Base-by-base conservation (phyloP, 35 echinoderm and acorn worm species). In the Ophioderma brevispina region DNA sequence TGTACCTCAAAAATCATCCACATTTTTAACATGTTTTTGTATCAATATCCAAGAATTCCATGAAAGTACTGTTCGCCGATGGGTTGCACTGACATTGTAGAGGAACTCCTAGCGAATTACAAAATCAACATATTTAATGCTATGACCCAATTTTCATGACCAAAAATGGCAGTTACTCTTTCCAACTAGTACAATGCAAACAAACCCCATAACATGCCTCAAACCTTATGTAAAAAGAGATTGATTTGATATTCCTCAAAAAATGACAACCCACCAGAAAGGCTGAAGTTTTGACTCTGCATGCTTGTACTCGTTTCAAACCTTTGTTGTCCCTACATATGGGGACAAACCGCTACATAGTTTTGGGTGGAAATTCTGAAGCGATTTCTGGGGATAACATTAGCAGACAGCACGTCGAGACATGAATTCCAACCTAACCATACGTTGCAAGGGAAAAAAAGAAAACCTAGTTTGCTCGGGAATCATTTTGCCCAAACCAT, bases 341-440 rank as follows among this genome's bases (percentile, higher is more conserved):
- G 59, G 59, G 59, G 28, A 70, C 15, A 25, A 70, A 70, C 59
- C 15, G 6, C 10, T 70, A 70, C 59, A 70, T 70, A 70, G 59
- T 25, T 25, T 70, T 70, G 59, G 59, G 59, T 18, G 59, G 59
- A 70, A 70, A 70, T 70, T 70, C 10, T 70, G 59, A 70, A 70
- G 59, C 59, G 28, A 70, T 70, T 70, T 70, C 28, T 30, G 15
- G 28, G 59, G 59, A 70, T 70, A 70, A 70, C 59, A 70, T 70
- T 70, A 70, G 59, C 17, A 70, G 59, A 70, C 59, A 70, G 59
- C 59, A 70, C 59, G 59, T 70, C n/a, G 59, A 70, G 59, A 70
- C 59, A 70, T 70, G 59, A 25, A 70, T 70, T 70, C 59, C 59
- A 15, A 70, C 59, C 59, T 70, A 15, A 70, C 59, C 59, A 70